Base-by-base conservation (phyloP, 2,888 invertebrate genomes). In the Erebia ligea region DNA sequence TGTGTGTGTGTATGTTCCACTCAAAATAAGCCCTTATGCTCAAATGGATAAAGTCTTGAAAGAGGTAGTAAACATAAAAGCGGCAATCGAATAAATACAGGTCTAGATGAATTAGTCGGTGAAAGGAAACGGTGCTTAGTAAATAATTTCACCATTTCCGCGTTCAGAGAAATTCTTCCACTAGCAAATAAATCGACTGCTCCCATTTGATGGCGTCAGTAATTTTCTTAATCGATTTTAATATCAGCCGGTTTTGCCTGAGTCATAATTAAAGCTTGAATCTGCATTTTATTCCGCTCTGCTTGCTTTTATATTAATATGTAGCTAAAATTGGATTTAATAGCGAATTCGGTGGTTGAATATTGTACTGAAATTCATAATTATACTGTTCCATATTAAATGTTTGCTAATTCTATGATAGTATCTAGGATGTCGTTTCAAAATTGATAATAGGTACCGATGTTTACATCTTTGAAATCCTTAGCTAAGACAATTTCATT, bases 151-250 rank as follows among this genome's bases (percentile, higher is more conserved):
- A n/a, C 54, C 10, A 68, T 63, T 72, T 64, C 56, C 68, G 58
- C 56, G 11, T 45, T n/a, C 17, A 56, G 40, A 57, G 65, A 73
- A 70, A 69, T 70, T 72, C 42, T 61, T 74, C 70, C 73, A 63
- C 71, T 69, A 62, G 70, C 69, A 74, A 73, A 74, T 69, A 69
- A 74, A 74, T 73, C 72, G 70, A 68, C 42, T 67, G 70, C 59
- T 68, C 54, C 61, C 72, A 40, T 70, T 70, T 56, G 61, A 56
- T 50, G 66, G 57, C 66, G 74, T 58, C 70, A 54, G 72, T 73
- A 73, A 74, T 74, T 72, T 74, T 69, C 67, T 71, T 64, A 74
- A 74, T 70, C 67, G 73, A 73, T 74, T 70, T 74, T 74, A 72
- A 73, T 69, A 65, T 70, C 73, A 61, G 70, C 67, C 56, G 61